Evolutionary conservation across 2,888 invertebrate genomes (phyloP).

Genomic region (Apamea monoglypha): DNA sequence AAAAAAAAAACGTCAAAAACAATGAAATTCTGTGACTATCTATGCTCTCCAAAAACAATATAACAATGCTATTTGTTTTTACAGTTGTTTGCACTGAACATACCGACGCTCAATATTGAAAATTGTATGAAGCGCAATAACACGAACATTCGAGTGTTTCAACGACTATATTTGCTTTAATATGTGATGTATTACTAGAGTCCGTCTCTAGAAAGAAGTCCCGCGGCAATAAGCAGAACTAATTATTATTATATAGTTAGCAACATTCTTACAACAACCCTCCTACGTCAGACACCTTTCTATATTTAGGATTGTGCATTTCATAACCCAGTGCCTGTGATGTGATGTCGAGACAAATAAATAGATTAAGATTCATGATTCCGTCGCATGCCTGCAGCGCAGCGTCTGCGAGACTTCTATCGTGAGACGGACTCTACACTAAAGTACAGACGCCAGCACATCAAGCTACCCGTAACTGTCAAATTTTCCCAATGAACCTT

Average conservation of each 20-base stretch:
- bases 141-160: neutral
- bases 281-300: neutral
- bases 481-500: too few relatives aligned
- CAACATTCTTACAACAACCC: neutral
- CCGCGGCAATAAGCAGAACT: too few relatives aligned
- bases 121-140: conserved; percentile 32
- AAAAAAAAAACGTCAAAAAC: conserved; percentile 26
- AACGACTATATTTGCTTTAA: conserved; percentile 15
- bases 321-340: neutral
- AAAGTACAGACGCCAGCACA: neutral
- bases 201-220: neutral
- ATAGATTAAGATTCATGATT: neutral
- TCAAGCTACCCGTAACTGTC: too few relatives aligned
- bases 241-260: too few relatives aligned
- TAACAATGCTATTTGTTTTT: conserved; percentile 55
- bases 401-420: neutral
- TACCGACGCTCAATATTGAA: conserved; percentile 31
- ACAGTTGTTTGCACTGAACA: conserved; percentile 45
- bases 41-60: conserved; percentile 40
- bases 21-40: conserved; percentile 22
- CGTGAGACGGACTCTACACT: neutral
- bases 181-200: neutral
- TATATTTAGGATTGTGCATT: neutral
- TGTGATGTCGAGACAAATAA: neutral
- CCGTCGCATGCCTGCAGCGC: neutral